phyloP scores from a whole-genome alignment of 2,888 invertebrate species.

The Tubiluchus corallicola region DNA sequence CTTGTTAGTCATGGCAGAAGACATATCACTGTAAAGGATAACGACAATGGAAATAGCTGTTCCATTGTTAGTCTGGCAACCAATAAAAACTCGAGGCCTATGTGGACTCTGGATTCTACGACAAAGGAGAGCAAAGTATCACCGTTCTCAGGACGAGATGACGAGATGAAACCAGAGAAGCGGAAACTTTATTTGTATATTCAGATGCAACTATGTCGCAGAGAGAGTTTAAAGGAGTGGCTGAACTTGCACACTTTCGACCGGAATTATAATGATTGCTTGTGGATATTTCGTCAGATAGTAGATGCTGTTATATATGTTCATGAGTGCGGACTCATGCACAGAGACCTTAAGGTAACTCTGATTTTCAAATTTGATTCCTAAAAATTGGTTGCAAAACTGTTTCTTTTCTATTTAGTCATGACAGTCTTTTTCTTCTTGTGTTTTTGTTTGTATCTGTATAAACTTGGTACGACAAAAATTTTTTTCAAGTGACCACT shows the following conservation, averaged over 20 bases:
- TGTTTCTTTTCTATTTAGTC: no score
- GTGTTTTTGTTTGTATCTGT: no score
- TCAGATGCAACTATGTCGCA: constrained; percentile 88
- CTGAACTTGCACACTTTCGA: constrained; percentile 21
- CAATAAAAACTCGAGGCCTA: background rate
- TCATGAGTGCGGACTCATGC: constrained; percentile 75
- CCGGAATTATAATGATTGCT: no score
- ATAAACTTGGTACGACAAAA: no score
- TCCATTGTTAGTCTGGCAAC: background rate
- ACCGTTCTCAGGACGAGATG: background rate
- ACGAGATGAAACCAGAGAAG: background rate
- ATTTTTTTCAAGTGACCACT: no score
- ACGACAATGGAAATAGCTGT: constrained; percentile 12
- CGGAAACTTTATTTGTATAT: constrained; percentile 62
- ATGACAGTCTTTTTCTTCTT: no score
- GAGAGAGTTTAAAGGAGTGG: constrained; percentile 28
- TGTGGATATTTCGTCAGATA: constrained; percentile 67
- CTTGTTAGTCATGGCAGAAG: background rate
- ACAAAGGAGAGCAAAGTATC: background rate
- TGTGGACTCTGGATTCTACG: background rate
- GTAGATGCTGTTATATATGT: constrained; percentile 88
- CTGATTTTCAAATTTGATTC: constrained; percentile 9
- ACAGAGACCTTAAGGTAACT: constrained; percentile 74
- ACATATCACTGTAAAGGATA: background rate
- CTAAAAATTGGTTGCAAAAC: background rate